These are phyloP conservation scores for Spodoptera exigua DNA, from an alignment of 2,888 invertebrate species.

Conservation along the genomic window DNA sequence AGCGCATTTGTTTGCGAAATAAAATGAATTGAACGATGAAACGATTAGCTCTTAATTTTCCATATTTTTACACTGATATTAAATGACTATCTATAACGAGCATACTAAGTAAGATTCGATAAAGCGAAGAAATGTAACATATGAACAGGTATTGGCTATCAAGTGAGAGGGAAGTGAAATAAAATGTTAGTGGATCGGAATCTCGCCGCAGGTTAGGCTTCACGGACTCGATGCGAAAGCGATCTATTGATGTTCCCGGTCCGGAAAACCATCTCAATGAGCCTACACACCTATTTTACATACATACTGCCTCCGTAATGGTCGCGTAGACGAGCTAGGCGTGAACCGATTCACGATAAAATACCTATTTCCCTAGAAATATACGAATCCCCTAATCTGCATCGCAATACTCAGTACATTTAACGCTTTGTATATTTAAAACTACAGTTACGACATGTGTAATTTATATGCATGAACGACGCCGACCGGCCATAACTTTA, in stretches of 20 bases:
- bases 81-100: background rate
- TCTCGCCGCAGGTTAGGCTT: conserved; percentile 56
- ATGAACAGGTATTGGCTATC: conserved; percentile 57
- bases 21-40: no score
- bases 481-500: conserved; percentile 21
- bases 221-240: conserved; percentile 55
- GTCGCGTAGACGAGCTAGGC: conserved; percentile 69
- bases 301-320: conserved; percentile 73
- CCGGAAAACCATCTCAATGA: conserved; percentile 66
- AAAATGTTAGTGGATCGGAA: conserved; percentile 61
- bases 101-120: conserved; percentile 29
- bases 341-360: conserved; percentile 74
- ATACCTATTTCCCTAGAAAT: conserved; percentile 62
- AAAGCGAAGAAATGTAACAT: conserved; percentile 51
- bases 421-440: conserved; percentile 53
- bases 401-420: conserved; percentile 61
- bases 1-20: no score
- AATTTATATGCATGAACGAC: conserved; percentile 35
- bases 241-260: conserved; percentile 63
- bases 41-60: no score
- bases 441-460: conserved; percentile 32
- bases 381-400: conserved; percentile 67
- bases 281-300: conserved; percentile 67
- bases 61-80: no score
- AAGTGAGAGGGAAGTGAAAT: conserved; percentile 59